These are phyloP conservation scores for Glaucidium brasilianum DNA, from an alignment of 2,113 vertebrate species.

Conservation along the genomic window DNA sequence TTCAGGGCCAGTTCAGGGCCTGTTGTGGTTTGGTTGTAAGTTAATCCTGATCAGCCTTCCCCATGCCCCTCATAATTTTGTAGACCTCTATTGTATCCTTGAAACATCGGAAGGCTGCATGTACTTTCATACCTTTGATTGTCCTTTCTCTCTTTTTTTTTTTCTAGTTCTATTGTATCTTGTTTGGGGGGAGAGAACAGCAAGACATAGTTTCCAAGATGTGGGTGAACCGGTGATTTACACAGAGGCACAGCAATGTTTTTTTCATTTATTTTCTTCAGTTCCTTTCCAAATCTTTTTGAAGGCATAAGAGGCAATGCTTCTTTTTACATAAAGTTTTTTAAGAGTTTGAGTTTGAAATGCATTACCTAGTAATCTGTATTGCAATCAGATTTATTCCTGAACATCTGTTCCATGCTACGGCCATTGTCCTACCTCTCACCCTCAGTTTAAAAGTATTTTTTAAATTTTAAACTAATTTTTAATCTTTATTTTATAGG, in stretches of 20 bases:
- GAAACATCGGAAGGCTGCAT: not conserved
- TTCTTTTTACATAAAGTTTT: not conserved
- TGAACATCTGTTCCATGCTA: not conserved
- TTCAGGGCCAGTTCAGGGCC: not conserved
- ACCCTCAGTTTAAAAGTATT: not conserved
- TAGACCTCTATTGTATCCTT: not conserved
- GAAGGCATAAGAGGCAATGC: not conserved
- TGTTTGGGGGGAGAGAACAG: not conserved
- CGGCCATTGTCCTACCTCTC: not conserved
- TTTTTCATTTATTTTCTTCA: not conserved
- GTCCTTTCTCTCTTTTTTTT: not conserved
- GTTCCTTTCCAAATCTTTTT: not conserved
- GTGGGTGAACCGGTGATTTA: not conserved
- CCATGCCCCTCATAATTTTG: not conserved
- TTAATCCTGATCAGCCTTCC: not conserved
- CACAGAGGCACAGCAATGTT: not conserved
- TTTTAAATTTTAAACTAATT: not conserved
- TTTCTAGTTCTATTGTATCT: not conserved
- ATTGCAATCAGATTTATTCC: not conserved
- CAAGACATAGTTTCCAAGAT: not conserved
- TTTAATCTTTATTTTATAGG: constrained; percentile 66
- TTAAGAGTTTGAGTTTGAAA: not conserved
- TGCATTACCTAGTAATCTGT: not conserved
- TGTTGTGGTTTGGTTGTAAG: not conserved
- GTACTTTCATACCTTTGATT: not conserved